Base-by-base conservation (phyloP, 2,888 invertebrate genomes). In the Cataglyphis livida region DNA sequence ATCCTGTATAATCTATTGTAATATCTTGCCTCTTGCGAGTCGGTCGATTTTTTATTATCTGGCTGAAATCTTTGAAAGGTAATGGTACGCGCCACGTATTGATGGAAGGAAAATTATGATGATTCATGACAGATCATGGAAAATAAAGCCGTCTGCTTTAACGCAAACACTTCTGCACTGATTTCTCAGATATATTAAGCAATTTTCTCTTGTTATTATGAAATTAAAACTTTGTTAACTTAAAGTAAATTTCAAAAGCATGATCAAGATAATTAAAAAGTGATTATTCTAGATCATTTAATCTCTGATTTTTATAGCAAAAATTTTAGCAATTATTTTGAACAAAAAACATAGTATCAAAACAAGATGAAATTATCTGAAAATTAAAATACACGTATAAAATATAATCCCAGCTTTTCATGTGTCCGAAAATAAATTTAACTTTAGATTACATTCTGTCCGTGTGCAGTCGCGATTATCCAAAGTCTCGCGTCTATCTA, bases 31-130 rank as follows among this genome's bases (percentile, higher is more conserved):
- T 25, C 44, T 48, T 32, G 86, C 88, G 86, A 91, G 85, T 90
- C 87, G 87, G 82, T 87, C 88, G 88, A 90, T 91, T 90, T 89
- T 87, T 90, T 87, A 85, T 85, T 81, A 84, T 70, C 83, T 32
- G 73, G 48, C 76, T 84, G 64, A 35, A 86, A 9, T 82, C 51
- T 54, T 57, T 41, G 59, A 54, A 59, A 57, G 70, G 41, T 76
- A 61, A 75, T 83, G 79, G 59, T 65, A 51, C 73, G 62, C 83
- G 83, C 75, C 65, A n/a, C 28, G 70, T 57, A 59, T 68, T 74
- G 28, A 70, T 65, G 51, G 41, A 21, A 81, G 73, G n/a, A 57
- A 64, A 32, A 64, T 64, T 64, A 15, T 62, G 64, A 15, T 62
- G 64, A 73, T 71, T 35, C 64, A 32, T n/a, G 61, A 59, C 35